Base-by-base conservation (phyloP, 2,888 invertebrate genomes). In the Drosophila conformis region DNA sequence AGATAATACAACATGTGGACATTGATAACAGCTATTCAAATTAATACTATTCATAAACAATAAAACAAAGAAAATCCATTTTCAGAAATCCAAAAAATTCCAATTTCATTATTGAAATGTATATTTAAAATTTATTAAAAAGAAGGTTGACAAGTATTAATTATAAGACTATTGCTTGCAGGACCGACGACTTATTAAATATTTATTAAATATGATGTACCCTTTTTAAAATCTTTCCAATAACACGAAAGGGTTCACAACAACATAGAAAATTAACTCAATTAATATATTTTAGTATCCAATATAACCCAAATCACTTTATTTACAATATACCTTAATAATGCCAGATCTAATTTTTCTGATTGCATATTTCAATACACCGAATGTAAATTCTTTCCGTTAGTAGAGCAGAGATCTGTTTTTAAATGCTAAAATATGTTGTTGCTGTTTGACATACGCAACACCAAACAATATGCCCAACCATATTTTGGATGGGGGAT, bases 391-490 rank as follows among this genome's bases (percentile, higher is more conserved):
- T 49, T 29, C 7, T 10, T 18, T 2, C 2, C 25, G 25, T 25
- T 25, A 25, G 15, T 15, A 8, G 18, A 10, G 31, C 11, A 13
- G 40, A 46, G n/a, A 65, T 48, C 35, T 57, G 40, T 33, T 73
- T 40, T 42, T 33, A 57, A 38, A 35, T 52, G 13, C 36, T 8
- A 5, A 40, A 53, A 42, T 56, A 48, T 51, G 27, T 75, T 35
- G 21, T 40, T 60, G n/a, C 21, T 36, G n/a, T 48, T 67, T 38
- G 48, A 67, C 48, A 66, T 49, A 56, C 38, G 38, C 27, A 33
- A 53, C 29, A 51, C 51, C 54, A 72, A 66, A 57, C 78, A 78
- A 84, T 82, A 69, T 63, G 82, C 62, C 70, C 53, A 15, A 15
- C 40, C 18, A 57, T 66, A 29, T 46, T 60, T 25, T 48, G 29